Evolutionary conservation across 2,888 invertebrate genomes (phyloP).

Genomic region (Himalopsyche japonica): DNA sequence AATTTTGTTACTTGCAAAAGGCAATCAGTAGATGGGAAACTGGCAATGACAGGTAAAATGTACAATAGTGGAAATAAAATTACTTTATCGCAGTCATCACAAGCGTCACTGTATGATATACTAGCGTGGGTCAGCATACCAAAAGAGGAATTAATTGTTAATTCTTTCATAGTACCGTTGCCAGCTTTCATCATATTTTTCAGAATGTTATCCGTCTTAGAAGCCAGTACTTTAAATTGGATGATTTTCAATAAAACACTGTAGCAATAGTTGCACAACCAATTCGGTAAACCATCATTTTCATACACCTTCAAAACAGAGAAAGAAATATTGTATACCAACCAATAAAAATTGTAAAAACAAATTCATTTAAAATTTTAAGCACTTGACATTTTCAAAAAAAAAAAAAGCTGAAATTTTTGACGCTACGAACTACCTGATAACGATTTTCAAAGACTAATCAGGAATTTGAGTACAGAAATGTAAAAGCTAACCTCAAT

Average conservation of each 20-base stretch:
- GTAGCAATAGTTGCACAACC: not conserved
- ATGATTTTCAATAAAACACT: not conserved
- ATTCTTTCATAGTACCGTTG: not conserved
- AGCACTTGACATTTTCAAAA: too few species aligned
- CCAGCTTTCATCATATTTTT: not conserved
- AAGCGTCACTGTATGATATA: not conserved
- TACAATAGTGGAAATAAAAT: too few species aligned
- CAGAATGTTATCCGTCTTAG: not conserved
- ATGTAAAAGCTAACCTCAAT: not conserved
- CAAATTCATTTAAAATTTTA: too few species aligned
- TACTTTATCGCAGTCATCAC: not conserved
- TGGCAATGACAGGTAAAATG: too few species aligned
- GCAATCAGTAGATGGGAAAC: too few species aligned
- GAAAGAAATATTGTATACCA: too few species aligned
- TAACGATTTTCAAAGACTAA: too few species aligned
- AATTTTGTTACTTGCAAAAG: too few species aligned
- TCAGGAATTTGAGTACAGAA: too few species aligned
- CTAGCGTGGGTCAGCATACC: not conserved
- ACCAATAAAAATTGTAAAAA: too few species aligned
- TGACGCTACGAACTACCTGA: too few species aligned
- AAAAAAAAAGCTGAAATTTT: too few species aligned
- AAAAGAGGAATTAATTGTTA: not conserved
- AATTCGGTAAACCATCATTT: not conserved
- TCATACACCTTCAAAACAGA: not conserved
- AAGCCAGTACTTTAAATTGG: not conserved